Evolutionary conservation across 2,113 vertebrate genomes (phyloP).

Genomic region (Brevimyrus niger): DNA sequence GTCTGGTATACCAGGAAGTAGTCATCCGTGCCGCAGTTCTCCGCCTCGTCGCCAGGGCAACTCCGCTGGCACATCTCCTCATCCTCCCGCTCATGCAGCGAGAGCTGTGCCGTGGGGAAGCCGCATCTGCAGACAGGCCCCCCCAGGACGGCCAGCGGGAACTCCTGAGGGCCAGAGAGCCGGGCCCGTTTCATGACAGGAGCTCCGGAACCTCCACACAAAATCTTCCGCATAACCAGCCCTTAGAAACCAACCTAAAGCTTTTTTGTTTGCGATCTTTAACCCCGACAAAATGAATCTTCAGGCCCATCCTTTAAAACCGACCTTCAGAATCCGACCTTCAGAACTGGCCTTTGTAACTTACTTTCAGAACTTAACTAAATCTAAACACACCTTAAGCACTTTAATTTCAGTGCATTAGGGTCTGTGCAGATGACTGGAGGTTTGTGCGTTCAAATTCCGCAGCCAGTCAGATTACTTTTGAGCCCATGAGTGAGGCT

Average conservation of each 20-base stretch:
- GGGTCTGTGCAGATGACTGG: not conserved
- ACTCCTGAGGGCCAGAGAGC: conserved; percentile 51
- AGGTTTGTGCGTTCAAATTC: not conserved
- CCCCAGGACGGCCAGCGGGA: conserved; percentile 57
- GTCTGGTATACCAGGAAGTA: conserved; percentile 73
- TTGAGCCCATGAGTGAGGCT: not conserved
- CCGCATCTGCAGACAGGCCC: conserved; percentile 64
- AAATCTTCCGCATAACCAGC: not conserved
- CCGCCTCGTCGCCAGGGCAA: conserved; percentile 62
- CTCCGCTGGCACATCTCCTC: conserved; percentile 66
- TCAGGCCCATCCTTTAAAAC: not conserved
- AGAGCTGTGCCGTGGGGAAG: conserved; percentile 65
- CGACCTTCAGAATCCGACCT: not conserved
- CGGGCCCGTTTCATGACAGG: not conserved
- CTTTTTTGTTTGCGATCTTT: not conserved
- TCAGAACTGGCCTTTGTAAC: not conserved
- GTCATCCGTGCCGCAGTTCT: conserved; percentile 59
- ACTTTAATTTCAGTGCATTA: not conserved
- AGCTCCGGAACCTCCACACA: not conserved
- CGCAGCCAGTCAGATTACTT: not conserved
- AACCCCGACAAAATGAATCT: not conserved
- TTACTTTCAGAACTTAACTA: not conserved
- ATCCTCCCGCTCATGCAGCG: conserved; percentile 64
- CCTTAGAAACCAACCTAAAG: not conserved
- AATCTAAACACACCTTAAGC: not conserved